These are phyloP conservation scores for Conopomorpha cramerella DNA, from an alignment of 1,140 invertebrate genomes.

Conservation along the genomic window DNA sequence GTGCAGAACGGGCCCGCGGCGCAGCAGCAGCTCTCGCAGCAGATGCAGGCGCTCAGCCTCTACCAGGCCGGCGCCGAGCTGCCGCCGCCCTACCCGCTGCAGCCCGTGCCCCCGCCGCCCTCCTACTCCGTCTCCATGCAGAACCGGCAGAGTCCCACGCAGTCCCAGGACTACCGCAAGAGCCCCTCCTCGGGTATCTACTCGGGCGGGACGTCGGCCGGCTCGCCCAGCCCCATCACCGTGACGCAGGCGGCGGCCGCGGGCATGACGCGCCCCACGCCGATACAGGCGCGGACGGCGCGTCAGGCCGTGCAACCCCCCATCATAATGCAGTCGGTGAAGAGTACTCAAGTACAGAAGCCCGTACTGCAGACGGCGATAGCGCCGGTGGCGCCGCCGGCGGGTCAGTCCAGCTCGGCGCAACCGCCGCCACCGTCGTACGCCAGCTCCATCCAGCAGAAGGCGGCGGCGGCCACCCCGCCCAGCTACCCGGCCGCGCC, in stretches of 20 bases:
- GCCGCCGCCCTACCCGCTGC: slow-evolving; percentile 78
- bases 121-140: slow-evolving; percentile 85
- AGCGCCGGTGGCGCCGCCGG: slow-evolving; percentile 78
- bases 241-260: slow-evolving; percentile 66
- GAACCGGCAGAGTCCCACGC: slow-evolving; percentile 83
- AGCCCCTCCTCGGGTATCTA: slow-evolving; percentile 81
- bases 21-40: slow-evolving; percentile 83
- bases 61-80: slow-evolving; percentile 74
- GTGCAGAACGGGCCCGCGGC: slow-evolving; percentile 81
- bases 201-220: slow-evolving; percentile 77
- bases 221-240: slow-evolving; percentile 81
- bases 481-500: slow-evolving; percentile 54
- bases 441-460: slow-evolving; percentile 78
- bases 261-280: slow-evolving; percentile 73
- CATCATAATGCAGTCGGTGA: slow-evolving; percentile 95
- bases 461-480: slow-evolving; percentile 59
- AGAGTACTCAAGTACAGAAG: slow-evolving; percentile 92
- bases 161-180: slow-evolving; percentile 77
- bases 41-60: slow-evolving; percentile 83
- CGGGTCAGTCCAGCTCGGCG: slow-evolving; percentile 49
- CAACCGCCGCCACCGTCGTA: slow-evolving; percentile 79
- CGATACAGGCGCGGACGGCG: slow-evolving; percentile 76
- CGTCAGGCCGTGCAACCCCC: slow-evolving; percentile 85
- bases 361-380: slow-evolving; percentile 92
- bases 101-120: slow-evolving; percentile 73